Conservation (phyloP, 2,888 invertebrate genomes). For the Boloria selene region DNA sequence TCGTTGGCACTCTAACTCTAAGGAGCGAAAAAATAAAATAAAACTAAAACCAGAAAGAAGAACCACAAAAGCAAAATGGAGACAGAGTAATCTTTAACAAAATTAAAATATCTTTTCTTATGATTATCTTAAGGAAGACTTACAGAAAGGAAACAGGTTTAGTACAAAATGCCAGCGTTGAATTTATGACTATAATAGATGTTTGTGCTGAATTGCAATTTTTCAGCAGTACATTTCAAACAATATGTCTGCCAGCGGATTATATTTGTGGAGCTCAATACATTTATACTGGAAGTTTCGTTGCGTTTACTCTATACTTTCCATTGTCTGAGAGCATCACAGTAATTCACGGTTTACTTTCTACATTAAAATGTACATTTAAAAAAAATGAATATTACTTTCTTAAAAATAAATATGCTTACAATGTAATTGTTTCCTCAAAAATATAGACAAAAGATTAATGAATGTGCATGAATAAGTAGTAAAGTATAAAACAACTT, state of each 20-base stretch:
- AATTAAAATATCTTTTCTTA: constrained; percentile 9
- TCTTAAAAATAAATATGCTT: constrained; percentile 13
- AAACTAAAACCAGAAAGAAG: constrained; percentile 57
- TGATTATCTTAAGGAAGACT: constrained; percentile 8
- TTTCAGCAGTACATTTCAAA: constrained; percentile 65
- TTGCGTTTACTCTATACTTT: constrained; percentile 65
- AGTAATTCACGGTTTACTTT: constrained; percentile 51
- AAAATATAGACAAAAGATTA: background rate
- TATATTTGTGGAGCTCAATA: constrained; percentile 65
- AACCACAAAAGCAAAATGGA: constrained; percentile 24
- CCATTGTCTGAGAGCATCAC: constrained; percentile 71
- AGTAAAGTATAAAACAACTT: background rate
- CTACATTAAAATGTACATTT: constrained; percentile 29
- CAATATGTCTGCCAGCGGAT: constrained; percentile 67
- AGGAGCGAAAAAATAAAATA: constrained; percentile 61
- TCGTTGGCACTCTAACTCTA: constrained; percentile 55
- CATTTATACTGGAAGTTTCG: constrained; percentile 64
- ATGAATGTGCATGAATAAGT: background rate
- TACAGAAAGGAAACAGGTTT: background rate
- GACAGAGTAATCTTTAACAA: background rate
- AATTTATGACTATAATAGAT: constrained; percentile 19
- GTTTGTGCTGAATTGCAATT: constrained; percentile 54
- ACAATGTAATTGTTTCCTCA: constrained; percentile 5
- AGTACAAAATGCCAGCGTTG: constrained; percentile 16
- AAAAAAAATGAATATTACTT: constrained; percentile 25